Conservation (phyloP, 2,113 vertebrate genomes). For the Callipepla squamata region DNA sequence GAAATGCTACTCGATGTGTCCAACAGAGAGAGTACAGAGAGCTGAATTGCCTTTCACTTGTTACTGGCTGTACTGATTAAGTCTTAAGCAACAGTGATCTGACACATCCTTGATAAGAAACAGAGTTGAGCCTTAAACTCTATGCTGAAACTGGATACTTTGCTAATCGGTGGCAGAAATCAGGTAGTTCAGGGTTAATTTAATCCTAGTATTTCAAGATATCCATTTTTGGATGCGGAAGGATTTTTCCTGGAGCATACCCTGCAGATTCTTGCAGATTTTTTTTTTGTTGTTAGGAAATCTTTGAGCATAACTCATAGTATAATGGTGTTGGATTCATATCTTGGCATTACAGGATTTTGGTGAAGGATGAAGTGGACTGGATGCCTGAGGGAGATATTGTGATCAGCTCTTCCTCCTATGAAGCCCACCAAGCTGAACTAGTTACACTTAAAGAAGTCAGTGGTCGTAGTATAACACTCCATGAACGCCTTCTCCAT, state of each 20-base stretch:
- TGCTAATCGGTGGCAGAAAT: background rate
- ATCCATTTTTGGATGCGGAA: background rate
- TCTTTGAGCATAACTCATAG: background rate
- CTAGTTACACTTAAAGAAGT: constrained; percentile 71
- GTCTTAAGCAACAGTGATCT: background rate
- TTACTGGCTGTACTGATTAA: background rate
- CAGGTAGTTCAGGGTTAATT: background rate
- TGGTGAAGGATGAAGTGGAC: constrained; percentile 68
- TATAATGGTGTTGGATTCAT: background rate
- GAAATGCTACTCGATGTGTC: background rate
- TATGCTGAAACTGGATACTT: background rate
- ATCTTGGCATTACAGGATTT: constrained; percentile 66
- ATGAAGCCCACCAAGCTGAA: constrained; percentile 79
- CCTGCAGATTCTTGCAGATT: background rate
- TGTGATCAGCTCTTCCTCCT: constrained; percentile 78
- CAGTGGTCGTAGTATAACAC: constrained; percentile 54
- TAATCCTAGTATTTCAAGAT: constrained; percentile 12
- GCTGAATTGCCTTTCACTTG: background rate
- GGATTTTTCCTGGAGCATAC: background rate
- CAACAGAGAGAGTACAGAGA: background rate
- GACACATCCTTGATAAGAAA: background rate
- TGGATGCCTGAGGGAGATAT: constrained; percentile 69
- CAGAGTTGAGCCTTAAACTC: background rate
- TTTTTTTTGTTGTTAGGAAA: background rate
- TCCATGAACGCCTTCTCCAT: constrained; percentile 60